Evolutionary conservation across 2,888 invertebrate genomes (phyloP), one percentile per base, ranked within the genome.

Genomic region (Aporophyla lueneburgensis): DNA sequence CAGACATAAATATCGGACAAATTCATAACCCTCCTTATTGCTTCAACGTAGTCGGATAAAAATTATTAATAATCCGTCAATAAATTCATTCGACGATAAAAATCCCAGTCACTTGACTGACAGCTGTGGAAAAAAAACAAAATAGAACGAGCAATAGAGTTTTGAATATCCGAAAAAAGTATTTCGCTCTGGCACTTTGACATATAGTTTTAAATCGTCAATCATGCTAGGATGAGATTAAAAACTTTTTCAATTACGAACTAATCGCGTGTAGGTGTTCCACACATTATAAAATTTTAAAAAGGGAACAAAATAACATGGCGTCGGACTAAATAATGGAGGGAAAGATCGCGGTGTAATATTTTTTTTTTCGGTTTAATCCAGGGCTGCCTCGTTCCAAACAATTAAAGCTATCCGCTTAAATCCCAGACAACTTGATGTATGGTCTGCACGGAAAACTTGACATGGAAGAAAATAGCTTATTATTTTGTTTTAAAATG

Each of bases 401-500:
- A 95, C 95, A 95, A 94, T 95, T 95, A 95, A 94, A 94, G 92
- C 92, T 93, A 93, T 92, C 94, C 92, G 93, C 91, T 93, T 93
- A 93, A 92, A 91, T 89, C 92, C 91, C 86, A 75, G 87, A 89
- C 89, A 88, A 90, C 90, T 91, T 91, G 86, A 76, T 67, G 93
- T 92, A 94, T 80, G 73, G 94, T 89, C 83, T 62, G 89, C 91
- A 93, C 68, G 74, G 63, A 77, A 87, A 87, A 78, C 86, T 83
- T 80, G 84, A 83, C 80, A 80, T 74, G 70, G 46, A 70, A 89
- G 86, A 88, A 87, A 85, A 76, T 75, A 70, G 66, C 71, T 83
- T n/a, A 76, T 74, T 83, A 80, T 80, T 85, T 80, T 77, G 70
- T 76, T 81, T 67, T 21, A 24, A 74, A 79, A 77, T 59, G 33